These are phyloP conservation scores for Oryzias curvinotus DNA, from an alignment of 2,113 vertebrate species.

Conservation along the genomic window DNA sequence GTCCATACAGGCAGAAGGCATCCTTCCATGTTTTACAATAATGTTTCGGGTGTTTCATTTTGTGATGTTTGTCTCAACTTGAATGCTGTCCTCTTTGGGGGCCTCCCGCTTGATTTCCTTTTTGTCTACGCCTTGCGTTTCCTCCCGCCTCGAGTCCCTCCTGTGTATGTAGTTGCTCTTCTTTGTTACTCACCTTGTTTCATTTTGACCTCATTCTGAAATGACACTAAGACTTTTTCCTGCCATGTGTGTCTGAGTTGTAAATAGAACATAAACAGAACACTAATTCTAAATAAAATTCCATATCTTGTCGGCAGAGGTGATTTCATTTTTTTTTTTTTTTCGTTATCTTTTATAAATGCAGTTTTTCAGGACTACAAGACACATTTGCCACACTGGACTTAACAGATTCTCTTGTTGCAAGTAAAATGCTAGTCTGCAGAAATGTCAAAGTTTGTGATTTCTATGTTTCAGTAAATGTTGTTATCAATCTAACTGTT, in stretches of 20 bases:
- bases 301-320: slow-evolving; percentile 71
- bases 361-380: neutral
- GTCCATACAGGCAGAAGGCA: slow-evolving; percentile 1
- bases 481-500: no score
- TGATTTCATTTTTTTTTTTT: slow-evolving; percentile 17
- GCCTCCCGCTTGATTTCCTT: slow-evolving; percentile 5
- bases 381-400: no score
- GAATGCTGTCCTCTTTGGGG: slow-evolving; percentile 17
- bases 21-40: neutral
- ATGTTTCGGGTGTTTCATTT: slow-evolving; percentile 18
- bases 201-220: slow-evolving; percentile 36
- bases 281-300: slow-evolving; percentile 75
- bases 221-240: slow-evolving; percentile 21
- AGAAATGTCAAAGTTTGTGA: no score
- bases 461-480: no score
- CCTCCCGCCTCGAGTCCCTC: neutral
- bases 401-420: no score
- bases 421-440: no score
- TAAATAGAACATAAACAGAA: slow-evolving; percentile 75
- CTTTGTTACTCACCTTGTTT: slow-evolving; percentile 5
- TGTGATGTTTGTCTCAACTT: slow-evolving; percentile 24
- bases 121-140: slow-evolving; percentile 3
- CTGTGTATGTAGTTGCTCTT: neutral
- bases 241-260: slow-evolving; percentile 66
- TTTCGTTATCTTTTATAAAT: neutral